Evolutionary conservation across 2,113 vertebrate genomes (phyloP), one percentile per base, ranked within the genome.

Genomic region (Nestor notabilis): DNA sequence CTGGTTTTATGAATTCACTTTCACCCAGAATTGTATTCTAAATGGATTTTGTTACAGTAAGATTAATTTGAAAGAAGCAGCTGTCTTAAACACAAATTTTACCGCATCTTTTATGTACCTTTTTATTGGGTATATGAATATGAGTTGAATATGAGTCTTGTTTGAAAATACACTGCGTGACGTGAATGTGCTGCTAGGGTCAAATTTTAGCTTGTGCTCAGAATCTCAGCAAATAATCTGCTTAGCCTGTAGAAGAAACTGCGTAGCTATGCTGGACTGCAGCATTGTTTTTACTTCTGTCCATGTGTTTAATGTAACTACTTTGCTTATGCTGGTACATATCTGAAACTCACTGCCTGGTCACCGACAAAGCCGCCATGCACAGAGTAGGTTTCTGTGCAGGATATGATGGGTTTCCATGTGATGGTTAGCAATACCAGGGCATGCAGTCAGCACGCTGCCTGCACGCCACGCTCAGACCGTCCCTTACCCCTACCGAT

Each of bases 21-120:
- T 95, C 90, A 90, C 90, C 81, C 50, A 9, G 87, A 96, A 79
- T 95, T 96, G 85, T 95, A 90, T 92, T 91, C 80, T 84, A 90
- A 94, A 94, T 72, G 85, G 10, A n/a, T 94, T 97, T 92, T 92
- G 74, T 94, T 94, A 39, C 52, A 66, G 60, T 75, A 75, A 92
- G 83, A 93, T 95, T 94, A 96, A 92, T 96, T 88, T 71, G 43
- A 92, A 94, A 92, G 86, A 71, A 25, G 5, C 29, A 43, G 37
- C 68, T 95, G 81, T 83, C 93, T 92, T 84, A 95, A 96, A 87
- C 78, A 92, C 65, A 90, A 84, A 63, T 89, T 96, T 90, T 97
- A 77, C 83, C 95, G 88, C 95, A 95, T 70, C 47, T 92, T 80
- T 96, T 86, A 90, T 92, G 19, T 90, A 17, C 74, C 37, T 92